These are phyloP conservation scores for Peucedramus taeniatus DNA, from an alignment of 2,113 vertebrate genomes.

Conservation along the genomic window DNA sequence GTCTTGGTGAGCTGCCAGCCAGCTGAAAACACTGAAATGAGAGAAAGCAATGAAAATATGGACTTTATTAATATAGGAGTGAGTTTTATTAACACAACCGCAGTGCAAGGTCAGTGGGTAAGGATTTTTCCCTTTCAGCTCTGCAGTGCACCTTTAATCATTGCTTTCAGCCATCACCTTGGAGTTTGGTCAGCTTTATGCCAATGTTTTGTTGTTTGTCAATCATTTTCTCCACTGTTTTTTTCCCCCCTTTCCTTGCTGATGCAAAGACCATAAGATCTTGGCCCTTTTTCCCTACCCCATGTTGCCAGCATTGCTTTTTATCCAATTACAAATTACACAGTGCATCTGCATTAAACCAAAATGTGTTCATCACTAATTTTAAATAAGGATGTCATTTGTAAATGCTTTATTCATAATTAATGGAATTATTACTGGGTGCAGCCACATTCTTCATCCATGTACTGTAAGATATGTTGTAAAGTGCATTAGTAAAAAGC, in stretches of 20 bases:
- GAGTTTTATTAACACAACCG: conserved; percentile 47
- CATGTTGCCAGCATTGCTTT: not conserved
- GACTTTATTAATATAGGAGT: not conserved
- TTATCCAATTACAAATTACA: conserved; percentile 9
- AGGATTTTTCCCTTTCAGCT: not conserved
- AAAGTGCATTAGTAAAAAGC: conserved; percentile 38
- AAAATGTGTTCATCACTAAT: conserved; percentile 8
- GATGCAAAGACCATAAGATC: not conserved
- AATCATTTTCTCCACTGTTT: not conserved
- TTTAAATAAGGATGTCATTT: conserved; percentile 43
- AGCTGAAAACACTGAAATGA: conserved; percentile 53
- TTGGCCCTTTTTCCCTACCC: not conserved
- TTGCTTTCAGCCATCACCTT: not conserved
- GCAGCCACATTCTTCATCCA: conserved; percentile 34
- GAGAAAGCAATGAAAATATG: conserved; percentile 46
- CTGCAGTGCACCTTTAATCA: not conserved
- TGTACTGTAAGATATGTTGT: conserved; percentile 1
- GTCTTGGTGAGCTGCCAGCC: conserved; percentile 53
- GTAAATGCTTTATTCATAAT: conserved; percentile 32
- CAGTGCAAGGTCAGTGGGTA: conserved; percentile 4
- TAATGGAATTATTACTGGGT: conserved; percentile 42
- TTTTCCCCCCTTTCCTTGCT: not conserved
- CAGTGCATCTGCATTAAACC: conserved; percentile 1
- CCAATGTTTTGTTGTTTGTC: not conserved
- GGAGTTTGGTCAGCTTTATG: not conserved